Evolutionary conservation across 2,888 invertebrate genomes (phyloP), one percentile per base, ranked within the genome.

Genomic region (Eustalomyia histrio): DNA sequence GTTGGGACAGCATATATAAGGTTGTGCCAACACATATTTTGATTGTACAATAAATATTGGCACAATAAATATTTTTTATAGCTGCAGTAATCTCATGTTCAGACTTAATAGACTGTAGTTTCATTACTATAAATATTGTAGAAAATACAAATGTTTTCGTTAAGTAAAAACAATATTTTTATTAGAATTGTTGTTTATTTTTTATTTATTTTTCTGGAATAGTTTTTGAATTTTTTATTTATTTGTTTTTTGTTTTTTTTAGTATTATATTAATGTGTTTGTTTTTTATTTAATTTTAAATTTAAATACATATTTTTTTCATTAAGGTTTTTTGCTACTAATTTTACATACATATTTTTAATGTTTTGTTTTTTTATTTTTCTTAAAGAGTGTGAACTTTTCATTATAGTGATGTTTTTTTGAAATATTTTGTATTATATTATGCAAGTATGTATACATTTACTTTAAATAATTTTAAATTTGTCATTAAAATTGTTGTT

Each of bases 291-390:
- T 57, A 64, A 53, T 84, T 80, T 83, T 84, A 84, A 84, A 82
- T 80, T 86, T 84, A 69, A 85, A 73, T 84, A 83, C 82, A 81
- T 83, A 83, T 82, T 73, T 83, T 83, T 81, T 83, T 81, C 83
- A 50, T 18, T n/a, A 14, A n/a, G 29, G 39, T 65, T 65, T 64
- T 68, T 74, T 68, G 68, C 63, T 74, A 61, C 63, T 75, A 75
- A 74, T 71, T 74, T 71, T 73, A 76, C 60, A 82, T 58, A 39
- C 63, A 64, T 47, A 60, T 71, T 57, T 55, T 53, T 53, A 33
- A 43, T 55, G 65, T n/a, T n/a, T n/a, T n/a, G n/a, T n/a, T n/a
- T n/a, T n/a, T 58, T 79, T 73, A 29, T 60, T 63, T 80, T 16
- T 52, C 63, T 58, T 55, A 50, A 69, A 33, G 60, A 65, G 2